Evolutionary conservation across 2,797 vertebrate genomes (phyloP).

Genomic region (Betta splendens): DNA sequence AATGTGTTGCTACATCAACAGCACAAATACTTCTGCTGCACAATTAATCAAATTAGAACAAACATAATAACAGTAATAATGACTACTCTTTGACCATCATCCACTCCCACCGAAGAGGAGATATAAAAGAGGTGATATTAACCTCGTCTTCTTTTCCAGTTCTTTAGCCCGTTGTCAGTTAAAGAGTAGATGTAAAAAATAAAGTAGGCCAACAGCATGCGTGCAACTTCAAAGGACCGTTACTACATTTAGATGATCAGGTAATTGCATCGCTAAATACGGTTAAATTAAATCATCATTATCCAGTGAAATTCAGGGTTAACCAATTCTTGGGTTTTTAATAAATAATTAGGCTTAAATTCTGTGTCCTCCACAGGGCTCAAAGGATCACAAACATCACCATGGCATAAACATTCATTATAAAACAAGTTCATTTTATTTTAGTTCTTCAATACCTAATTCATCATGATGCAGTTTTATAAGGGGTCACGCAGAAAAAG

Average conservation of each 20-base stretch:
- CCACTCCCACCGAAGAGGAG: background rate
- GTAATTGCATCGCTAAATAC: constrained; percentile 15
- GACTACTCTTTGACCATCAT: no score
- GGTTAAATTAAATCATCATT: constrained; percentile 1
- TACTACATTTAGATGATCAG: constrained; percentile 24
- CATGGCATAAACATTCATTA: constrained; percentile 12
- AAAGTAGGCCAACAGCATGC: background rate
- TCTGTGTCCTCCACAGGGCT: constrained; percentile 15
- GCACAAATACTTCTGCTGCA: no score
- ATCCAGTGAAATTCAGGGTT: constrained; percentile 6
- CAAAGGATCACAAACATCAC: constrained; percentile 30
- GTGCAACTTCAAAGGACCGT: background rate
- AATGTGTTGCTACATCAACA: no score
- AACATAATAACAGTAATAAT: no score
- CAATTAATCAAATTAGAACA: no score
- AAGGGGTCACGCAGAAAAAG: background rate
- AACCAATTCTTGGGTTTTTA: constrained; percentile 35
- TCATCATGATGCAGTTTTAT: background rate
- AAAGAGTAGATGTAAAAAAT: no score
- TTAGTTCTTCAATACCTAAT: constrained; percentile 8
- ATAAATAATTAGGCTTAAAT: constrained; percentile 39
- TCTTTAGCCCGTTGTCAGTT: no score
- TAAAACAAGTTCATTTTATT: constrained; percentile 23
- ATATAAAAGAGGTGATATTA: constrained; percentile 18
- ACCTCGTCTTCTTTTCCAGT: no score